Evolutionary conservation across 2,888 invertebrate genomes (phyloP).

Genomic region (Crematogaster levior): DNA sequence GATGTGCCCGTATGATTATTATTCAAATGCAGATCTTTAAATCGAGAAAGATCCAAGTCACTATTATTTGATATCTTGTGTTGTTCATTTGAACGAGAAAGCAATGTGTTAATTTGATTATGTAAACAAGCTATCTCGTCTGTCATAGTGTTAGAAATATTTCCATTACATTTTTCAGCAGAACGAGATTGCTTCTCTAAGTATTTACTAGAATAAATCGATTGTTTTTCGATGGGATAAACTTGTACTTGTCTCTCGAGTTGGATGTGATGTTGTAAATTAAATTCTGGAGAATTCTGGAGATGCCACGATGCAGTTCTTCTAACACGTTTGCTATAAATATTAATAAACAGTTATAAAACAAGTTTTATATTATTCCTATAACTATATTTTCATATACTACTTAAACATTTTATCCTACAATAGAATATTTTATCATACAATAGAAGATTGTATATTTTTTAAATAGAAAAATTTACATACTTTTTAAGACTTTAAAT

Average conservation of each 20-base stretch:
- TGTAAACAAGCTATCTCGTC: constrained; percentile 66
- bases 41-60: constrained; percentile 63
- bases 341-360: constrained; percentile 10
- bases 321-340: constrained; percentile 78
- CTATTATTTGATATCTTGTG: constrained; percentile 76
- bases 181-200: constrained; percentile 36
- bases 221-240: constrained; percentile 78
- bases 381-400: background rate
- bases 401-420: constrained; percentile 3
- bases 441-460: background rate
- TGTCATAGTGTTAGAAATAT: constrained; percentile 77
- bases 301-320: constrained; percentile 90
- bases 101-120: constrained; percentile 78
- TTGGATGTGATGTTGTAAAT: constrained; percentile 57
- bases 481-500: constrained; percentile 28
- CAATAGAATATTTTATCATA: no score
- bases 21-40: constrained; percentile 81
- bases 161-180: constrained; percentile 45
- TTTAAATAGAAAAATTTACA: no score
- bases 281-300: constrained; percentile 79
- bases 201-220: constrained; percentile 32
- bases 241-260: constrained; percentile 79
- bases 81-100: constrained; percentile 80
- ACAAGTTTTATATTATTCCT: constrained; percentile 8
- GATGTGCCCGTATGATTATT: constrained; percentile 44